Evolutionary conservation across 2,797 vertebrate genomes (phyloP).

Genomic region (Dendrocincla fuliginosa): DNA sequence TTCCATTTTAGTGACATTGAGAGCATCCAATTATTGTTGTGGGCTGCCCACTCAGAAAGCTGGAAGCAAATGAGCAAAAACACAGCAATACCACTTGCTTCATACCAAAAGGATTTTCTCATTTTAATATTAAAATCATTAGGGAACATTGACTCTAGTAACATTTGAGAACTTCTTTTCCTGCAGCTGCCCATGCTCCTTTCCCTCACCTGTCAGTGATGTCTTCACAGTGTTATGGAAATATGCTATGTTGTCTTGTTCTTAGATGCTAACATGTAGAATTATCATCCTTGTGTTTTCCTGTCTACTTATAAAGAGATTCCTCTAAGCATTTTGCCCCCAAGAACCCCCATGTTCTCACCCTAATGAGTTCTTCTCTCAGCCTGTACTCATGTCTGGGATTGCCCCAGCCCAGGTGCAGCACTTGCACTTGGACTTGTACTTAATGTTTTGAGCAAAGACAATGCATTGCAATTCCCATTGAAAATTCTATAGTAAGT

Average conservation of each 20-base stretch:
- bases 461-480: neutral
- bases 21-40: slow-evolving; percentile 32
- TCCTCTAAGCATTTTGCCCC: neutral
- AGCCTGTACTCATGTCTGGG: neutral
- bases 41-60: neutral
- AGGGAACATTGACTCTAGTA: neutral
- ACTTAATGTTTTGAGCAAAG: neutral
- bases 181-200: neutral
- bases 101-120: neutral
- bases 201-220: neutral
- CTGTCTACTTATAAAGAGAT: neutral
- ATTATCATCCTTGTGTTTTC: neutral
- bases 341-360: neutral
- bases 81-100: neutral
- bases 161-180: neutral
- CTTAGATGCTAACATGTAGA: neutral
- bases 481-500: neutral
- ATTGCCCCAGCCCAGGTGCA: neutral
- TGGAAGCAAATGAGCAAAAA: neutral
- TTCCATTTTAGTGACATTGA: slow-evolving; percentile 35
- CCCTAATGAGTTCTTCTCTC: neutral
- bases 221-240: neutral
- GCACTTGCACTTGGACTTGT: neutral
- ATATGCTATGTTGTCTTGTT: neutral
- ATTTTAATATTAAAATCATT: neutral